Base-by-base conservation (phyloP, 2,888 invertebrate species). In the Drosophila mayaguana region DNA sequence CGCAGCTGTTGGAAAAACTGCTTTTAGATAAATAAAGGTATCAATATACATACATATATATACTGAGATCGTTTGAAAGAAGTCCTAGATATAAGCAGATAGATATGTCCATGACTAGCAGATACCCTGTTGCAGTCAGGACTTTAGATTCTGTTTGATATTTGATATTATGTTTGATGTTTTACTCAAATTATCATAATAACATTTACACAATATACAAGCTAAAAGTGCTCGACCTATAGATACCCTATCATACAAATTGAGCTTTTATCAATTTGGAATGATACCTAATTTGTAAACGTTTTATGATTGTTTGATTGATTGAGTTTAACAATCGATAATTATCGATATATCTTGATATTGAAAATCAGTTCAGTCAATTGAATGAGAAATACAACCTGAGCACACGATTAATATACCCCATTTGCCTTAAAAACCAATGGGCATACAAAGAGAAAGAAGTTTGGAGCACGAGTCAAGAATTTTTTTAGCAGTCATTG, bases 381-480 rank as follows among this genome's bases (percentile, higher is more conserved):
- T 7, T 25, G 4, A 3, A 8, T 18, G 18, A 18, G 8, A 6
- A 20, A 2, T 6, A 1, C 5, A 3, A 20, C 3, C 7, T 14
- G 4, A 4, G 20, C 20, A 6, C 28, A n/a, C 2, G 18, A 22
- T 14, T n/a, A 54, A 25, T 25, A 54, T 40, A 43, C 43, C 40
- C 54, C 18, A 32, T 8, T 43, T n/a, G 11, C 0, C 5, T 3
- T n/a, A n/a, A n/a, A n/a, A 16, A 2, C 2, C 7, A 45, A 43
- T 43, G 56, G 25, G 34, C 38, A 51, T 36, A 7, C 25, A 42
- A 18, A 22, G 25, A 38, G n/a, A n/a, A 34, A 59, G 22, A 53
- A 22, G 25, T 40, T 48, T 45, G 32, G 55, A n/a, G 20, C 20
- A 57, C 16, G n/a, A 63, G 40, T 74, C n/a, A 28, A 25, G 22